These are phyloP conservation scores for Tortrix viridana DNA, from an alignment of 2,888 invertebrate species.

Conservation along the genomic window DNA sequence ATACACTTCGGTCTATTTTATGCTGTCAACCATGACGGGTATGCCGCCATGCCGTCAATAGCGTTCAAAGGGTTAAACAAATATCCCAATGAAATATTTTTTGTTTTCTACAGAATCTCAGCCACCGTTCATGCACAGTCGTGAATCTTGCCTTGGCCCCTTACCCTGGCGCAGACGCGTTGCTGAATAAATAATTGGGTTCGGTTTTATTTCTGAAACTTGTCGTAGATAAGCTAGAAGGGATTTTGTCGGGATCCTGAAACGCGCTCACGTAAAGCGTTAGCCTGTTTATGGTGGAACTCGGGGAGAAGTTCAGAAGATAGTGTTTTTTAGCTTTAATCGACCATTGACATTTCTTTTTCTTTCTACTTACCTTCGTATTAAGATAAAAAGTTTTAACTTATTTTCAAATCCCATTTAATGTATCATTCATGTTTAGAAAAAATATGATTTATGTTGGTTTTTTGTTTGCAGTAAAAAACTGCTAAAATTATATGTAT, in stretches of 20 bases:
- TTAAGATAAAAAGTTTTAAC: too few relatives aligned
- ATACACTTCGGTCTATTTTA: too few relatives aligned
- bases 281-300: slow-evolving; percentile 6
- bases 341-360: too few relatives aligned
- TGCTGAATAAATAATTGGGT: slow-evolving; percentile 35
- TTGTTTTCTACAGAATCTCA: slow-evolving; percentile 24
- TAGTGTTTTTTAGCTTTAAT: background rate
- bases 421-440: too few relatives aligned
- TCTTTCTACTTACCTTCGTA: too few relatives aligned
- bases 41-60: too few relatives aligned
- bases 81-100: background rate
- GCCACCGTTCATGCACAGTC: slow-evolving; percentile 21
- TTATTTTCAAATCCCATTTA: too few relatives aligned
- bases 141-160: slow-evolving; percentile 21
- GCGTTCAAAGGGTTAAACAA: too few relatives aligned
- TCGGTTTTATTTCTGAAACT: slow-evolving; percentile 30
- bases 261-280: slow-evolving; percentile 14
- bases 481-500: too few relatives aligned
- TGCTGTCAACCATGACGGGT: too few relatives aligned
- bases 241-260: slow-evolving; percentile 20
- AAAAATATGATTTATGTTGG: too few relatives aligned
- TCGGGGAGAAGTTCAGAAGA: slow-evolving; percentile 8
- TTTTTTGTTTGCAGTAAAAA: too few relatives aligned
- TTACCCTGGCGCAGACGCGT: slow-evolving; percentile 11
- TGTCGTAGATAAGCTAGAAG: slow-evolving; percentile 30